Percentiles rank a stretch among this genome's conserved stretches.
These are phyloP conservation scores for Brachionus koreanus DNA, from an alignment of 1,140 invertebrate species.

Conservation along the genomic window DNA sequence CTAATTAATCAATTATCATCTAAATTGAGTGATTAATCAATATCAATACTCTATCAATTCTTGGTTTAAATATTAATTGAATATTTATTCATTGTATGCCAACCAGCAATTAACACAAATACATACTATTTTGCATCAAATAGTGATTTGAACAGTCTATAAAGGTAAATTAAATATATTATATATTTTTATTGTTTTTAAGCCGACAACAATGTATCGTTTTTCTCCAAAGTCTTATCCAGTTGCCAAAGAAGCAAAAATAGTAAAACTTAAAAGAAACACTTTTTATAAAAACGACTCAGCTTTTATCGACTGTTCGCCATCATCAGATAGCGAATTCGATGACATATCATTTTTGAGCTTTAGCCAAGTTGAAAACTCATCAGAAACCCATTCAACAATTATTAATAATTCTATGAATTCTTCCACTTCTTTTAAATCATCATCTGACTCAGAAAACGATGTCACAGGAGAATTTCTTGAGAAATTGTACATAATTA, in stretches of 20 bases:
- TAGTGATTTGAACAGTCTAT: background rate
- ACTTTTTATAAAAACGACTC: background rate
- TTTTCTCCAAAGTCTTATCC: background rate
- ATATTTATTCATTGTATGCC: background rate
- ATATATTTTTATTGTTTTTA: background rate
- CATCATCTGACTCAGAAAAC: background rate
- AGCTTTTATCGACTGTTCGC: background rate
- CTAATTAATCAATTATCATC: background rate
- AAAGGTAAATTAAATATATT: background rate
- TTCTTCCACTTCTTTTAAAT: background rate
- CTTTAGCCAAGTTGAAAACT: background rate
- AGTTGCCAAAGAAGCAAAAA: slow-evolving; percentile 14
- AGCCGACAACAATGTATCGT: background rate
- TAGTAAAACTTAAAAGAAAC: background rate
- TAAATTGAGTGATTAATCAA: slow-evolving; percentile 30
- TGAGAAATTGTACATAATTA: background rate
- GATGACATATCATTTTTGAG: slow-evolving; percentile 13
- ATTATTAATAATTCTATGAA: background rate
- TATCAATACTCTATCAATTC: background rate
- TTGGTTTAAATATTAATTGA: background rate
- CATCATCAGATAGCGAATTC: background rate
- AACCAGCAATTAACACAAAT: background rate
- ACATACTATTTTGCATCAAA: background rate
- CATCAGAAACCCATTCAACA: background rate
- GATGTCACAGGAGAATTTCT: background rate